Base-by-base conservation (phyloP, 35 echinoderm and acorn worm genomes). In the Strongylocentrotus purpuratus region DNA sequence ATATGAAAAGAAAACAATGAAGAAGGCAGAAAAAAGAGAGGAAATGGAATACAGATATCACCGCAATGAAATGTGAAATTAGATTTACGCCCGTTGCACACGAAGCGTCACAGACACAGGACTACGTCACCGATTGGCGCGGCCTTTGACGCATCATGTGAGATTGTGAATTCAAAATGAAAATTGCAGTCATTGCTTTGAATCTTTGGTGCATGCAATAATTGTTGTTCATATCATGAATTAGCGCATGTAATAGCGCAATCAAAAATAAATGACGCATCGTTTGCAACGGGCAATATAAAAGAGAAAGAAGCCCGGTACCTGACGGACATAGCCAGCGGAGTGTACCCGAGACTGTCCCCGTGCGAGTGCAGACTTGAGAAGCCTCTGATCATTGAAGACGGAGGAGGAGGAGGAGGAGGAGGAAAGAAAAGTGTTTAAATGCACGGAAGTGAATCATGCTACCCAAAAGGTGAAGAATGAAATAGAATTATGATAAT, bases 341-440 rank as follows among this genome's bases (percentile, higher is more conserved):
- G 91, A 93, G 48, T 47, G 48, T 18, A 58, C 45, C 46, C 91
- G 17, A 46, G 45, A 33, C 48, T 93, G 58, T 31, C 41, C 46
- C 31, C 91, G 91, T 93, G 91, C 46, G 22, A 93, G 91, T 58
- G 91, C 91, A 14, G 91, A 33, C 46, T 50, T 93, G 31, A 93
- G 91, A 31, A 93, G 91, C 48, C 47, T 93, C 91, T 93, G 91
- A 25, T 13, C 87, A 28, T 31, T 89, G 87, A 89, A 45, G 18
- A 46, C n/a, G 32, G 25, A 78, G 65, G 65, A 22, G 28, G 15
- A 28, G 48, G 48, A 50, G 25, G 20, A 70, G 61, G 22, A 28
- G 25, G 4, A 78, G 65, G 22, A 78, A 78, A 78, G 7, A n/a
- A n/a, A 28, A 28, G 17, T 78, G 5, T 78, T 28, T 28, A 78